Conservation (phyloP, 2,888 invertebrate genomes). For the Tetheella fluctuosa region DNA sequence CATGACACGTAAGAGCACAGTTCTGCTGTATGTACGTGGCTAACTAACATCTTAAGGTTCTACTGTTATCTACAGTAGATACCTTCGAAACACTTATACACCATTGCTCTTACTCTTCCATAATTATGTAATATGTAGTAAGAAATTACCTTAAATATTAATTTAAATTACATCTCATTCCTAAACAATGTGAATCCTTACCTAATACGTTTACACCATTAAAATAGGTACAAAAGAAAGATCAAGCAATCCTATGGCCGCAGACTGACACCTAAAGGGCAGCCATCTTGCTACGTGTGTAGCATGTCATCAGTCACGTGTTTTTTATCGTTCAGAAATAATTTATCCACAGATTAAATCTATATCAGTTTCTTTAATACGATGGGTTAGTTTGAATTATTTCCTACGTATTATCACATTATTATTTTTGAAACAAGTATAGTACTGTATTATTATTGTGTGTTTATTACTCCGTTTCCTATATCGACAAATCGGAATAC, state of each 20-base stretch:
- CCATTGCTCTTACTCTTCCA: neutral
- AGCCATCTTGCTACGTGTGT: neutral
- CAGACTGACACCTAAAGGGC: neutral
- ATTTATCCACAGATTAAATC: neutral
- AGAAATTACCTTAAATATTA: neutral
- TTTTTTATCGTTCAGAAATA: constrained; percentile 3
- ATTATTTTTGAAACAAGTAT: too few relatives aligned
- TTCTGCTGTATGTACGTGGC: neutral
- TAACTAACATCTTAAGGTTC: neutral
- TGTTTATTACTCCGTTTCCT: too few relatives aligned
- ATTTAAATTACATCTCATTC: neutral
- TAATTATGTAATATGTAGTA: neutral
- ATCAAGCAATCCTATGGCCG: neutral
- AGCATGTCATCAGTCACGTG: neutral
- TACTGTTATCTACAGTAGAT: too few relatives aligned
- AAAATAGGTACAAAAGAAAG: neutral
- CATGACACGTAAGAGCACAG: neutral
- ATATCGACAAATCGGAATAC: too few relatives aligned
- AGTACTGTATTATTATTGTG: too few relatives aligned
- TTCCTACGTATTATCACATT: too few relatives aligned
- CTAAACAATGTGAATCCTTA: neutral
- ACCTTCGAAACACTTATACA: neutral
- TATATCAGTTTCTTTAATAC: neutral
- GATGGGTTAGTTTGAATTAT: too few relatives aligned
- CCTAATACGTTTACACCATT: neutral